These are phyloP conservation scores for Tethya wilhelma DNA, from an alignment of 37 sponge, comb jelly and placozoan genomes.

Conservation along the genomic window DNA sequence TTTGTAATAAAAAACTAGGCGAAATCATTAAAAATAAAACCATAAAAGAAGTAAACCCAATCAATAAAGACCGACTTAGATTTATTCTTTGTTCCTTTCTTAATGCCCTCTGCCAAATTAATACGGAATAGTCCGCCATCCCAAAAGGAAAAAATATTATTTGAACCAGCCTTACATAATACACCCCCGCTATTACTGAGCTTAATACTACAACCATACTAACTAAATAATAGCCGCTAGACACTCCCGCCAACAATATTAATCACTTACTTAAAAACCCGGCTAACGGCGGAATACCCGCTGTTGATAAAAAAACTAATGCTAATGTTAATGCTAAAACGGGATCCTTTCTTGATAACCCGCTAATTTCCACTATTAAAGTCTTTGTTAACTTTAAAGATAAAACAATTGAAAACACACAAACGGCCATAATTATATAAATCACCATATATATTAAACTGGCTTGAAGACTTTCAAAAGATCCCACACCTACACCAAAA, in stretches of 20 bases:
- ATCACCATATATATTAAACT: constrained; percentile 73
- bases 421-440: constrained; percentile 77
- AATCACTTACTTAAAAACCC: constrained; percentile 80
- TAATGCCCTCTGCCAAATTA: constrained; percentile 70
- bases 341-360: constrained; percentile 72
- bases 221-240: constrained; percentile 76
- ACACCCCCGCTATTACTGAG: constrained; percentile 80
- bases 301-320: constrained; percentile 65
- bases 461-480: constrained; percentile 77
- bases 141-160: constrained; percentile 80
- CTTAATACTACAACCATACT: constrained; percentile 50
- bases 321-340: constrained; percentile 62
- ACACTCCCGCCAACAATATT: constrained; percentile 68
- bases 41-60: constrained; percentile 50
- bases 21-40: constrained; percentile 58
- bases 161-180: constrained; percentile 86
- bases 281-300: constrained; percentile 74
- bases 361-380: constrained; percentile 63
- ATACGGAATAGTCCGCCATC: constrained; percentile 57
- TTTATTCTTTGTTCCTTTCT: too few species aligned
- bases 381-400: constrained; percentile 52
- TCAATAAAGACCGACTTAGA: constrained; percentile 49
- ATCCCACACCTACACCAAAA: constrained; percentile 66
- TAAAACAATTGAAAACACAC: constrained; percentile 74
- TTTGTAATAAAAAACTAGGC: constrained; percentile 70